phyloP scores from a whole-genome alignment of 2,888 invertebrate species.

The Amiota mariae region DNA sequence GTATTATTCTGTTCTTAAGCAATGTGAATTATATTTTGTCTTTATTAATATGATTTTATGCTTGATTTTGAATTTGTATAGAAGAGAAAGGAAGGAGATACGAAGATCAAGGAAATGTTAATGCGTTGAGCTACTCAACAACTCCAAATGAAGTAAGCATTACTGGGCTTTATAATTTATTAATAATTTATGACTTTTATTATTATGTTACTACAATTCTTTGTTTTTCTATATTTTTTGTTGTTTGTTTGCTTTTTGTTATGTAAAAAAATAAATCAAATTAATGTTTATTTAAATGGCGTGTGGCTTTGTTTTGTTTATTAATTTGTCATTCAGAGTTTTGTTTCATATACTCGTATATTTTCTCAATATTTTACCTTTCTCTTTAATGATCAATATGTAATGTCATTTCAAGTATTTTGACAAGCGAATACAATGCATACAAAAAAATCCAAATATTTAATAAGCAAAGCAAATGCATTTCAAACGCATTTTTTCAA shows the following conservation, averaged over 20 bases:
- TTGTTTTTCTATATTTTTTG: slow-evolving; percentile 41
- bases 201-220: slow-evolving; percentile 55
- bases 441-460: slow-evolving; percentile 1
- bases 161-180: slow-evolving; percentile 55
- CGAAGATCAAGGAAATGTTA: neutral
- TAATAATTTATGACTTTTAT: slow-evolving; percentile 66
- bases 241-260: slow-evolving; percentile 34
- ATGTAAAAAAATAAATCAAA: slow-evolving; percentile 43
- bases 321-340: slow-evolving; percentile 59
- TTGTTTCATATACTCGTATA: slow-evolving; percentile 43
- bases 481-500: slow-evolving; percentile 15
- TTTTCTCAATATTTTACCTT: neutral
- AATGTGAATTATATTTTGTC: too few relatives aligned
- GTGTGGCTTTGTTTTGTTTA: slow-evolving; percentile 50
- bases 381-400: neutral
- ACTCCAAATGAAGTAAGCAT: too few relatives aligned
- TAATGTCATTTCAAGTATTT: slow-evolving; percentile 50
- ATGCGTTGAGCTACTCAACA: too few relatives aligned
- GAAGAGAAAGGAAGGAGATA: neutral
- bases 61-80: slow-evolving; percentile 8
- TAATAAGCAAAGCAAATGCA: slow-evolving; percentile 39
- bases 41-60: neutral
- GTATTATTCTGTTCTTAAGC: neutral
- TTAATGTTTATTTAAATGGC: slow-evolving; percentile 48
- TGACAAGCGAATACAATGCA: slow-evolving; percentile 48